A percentile compares a stretch with the other conserved stretches of the same genome.
Conservation (phyloP, 2,888 invertebrate species). For the Eupithecia pulchellata region DNA sequence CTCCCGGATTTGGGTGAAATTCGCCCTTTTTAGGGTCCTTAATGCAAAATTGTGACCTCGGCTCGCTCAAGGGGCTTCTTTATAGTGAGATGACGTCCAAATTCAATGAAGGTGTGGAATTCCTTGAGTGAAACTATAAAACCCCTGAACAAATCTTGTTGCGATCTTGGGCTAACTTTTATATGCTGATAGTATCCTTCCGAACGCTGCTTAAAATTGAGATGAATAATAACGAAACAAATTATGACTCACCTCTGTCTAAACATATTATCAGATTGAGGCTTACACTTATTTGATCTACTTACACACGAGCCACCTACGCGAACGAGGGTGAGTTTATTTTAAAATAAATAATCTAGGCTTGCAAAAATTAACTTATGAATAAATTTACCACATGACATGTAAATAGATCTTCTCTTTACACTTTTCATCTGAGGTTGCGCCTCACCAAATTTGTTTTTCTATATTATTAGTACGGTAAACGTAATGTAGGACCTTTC, state of each 20-base stretch:
- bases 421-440: not conserved
- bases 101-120: constrained; percentile 32
- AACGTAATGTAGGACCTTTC: too few species aligned
- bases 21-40: constrained; percentile 32
- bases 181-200: not conserved
- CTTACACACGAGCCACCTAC: not conserved
- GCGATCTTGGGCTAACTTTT: not conserved
- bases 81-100: constrained; percentile 23
- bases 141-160: not conserved
- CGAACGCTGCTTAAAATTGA: not conserved
- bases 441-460: not conserved
- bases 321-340: not conserved
- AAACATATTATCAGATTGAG: not conserved
- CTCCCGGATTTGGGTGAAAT: constrained; percentile 23
- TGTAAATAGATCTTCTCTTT: not conserved
- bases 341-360: not conserved
- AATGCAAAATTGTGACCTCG: constrained; percentile 27
- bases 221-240: not conserved
- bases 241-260: not conserved
- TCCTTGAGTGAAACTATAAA: constrained; percentile 15
- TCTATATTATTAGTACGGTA: too few species aligned
- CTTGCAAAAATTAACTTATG: not conserved
- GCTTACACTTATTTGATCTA: not conserved
- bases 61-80: constrained; percentile 23
- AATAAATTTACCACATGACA: not conserved